phyloP scores from a whole-genome alignment of 2,113 vertebrate species.

The Alethe diademata region DNA sequence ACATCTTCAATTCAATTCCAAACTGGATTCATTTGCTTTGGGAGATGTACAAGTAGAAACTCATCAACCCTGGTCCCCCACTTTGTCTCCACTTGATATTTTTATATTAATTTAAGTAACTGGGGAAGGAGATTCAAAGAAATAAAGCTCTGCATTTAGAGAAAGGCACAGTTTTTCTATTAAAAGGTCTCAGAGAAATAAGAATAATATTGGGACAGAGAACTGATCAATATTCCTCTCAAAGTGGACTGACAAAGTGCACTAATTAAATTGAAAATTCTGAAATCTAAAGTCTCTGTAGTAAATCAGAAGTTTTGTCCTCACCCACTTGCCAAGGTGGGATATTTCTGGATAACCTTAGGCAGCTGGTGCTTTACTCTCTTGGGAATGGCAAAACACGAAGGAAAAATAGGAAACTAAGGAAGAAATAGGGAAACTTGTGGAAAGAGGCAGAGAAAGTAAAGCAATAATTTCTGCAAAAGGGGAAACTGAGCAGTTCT shows the following conservation, averaged over 20 bases:
- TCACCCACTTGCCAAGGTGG: not conserved
- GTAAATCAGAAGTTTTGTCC: not conserved
- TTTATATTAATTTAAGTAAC: not conserved
- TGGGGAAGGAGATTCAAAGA: not conserved
- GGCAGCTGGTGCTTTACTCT: not conserved
- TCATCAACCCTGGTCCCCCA: not conserved
- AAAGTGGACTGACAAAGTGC: not conserved
- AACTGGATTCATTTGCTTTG: not conserved
- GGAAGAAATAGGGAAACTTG: not conserved
- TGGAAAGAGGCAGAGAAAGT: not conserved
- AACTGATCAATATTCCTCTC: not conserved
- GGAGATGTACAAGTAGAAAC: not conserved
- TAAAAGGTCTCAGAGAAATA: not conserved
- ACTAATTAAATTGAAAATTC: not conserved
- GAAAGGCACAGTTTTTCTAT: not conserved
- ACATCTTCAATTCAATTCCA: not conserved
- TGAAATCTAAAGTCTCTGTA: not conserved
- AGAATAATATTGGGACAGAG: not conserved
- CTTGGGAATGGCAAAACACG: not conserved
- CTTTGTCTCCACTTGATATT: not conserved
- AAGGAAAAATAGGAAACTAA: not conserved
- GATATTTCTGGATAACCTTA: not conserved
- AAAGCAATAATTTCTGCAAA: not conserved
- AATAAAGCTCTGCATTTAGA: not conserved
- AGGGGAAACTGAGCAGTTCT: not conserved